Evolutionary conservation across 2,888 invertebrate genomes (phyloP).

Genomic region (Alitta virens): DNA sequence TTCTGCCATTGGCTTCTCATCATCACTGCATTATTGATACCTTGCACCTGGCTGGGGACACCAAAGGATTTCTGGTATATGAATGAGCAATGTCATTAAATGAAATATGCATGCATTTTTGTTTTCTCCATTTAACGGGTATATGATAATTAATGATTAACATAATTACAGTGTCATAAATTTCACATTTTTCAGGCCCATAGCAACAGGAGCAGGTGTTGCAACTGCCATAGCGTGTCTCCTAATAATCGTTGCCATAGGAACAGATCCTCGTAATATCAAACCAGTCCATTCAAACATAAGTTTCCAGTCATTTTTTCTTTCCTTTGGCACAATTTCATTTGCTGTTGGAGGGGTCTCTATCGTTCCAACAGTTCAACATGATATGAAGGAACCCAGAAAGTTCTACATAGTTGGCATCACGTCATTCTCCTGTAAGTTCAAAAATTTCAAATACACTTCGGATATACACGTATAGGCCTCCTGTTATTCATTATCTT

Average conservation of each 20-base stretch:
- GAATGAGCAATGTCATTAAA: too few species aligned
- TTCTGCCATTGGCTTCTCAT: conserved; percentile 83
- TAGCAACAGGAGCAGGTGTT: conserved; percentile 67
- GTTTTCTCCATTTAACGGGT: too few species aligned
- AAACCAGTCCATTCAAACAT: conserved; percentile 20
- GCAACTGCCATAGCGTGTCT: conserved; percentile 44
- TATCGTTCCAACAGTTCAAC: conserved; percentile 81
- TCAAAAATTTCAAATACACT: too few species aligned
- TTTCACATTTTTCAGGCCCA: conserved; percentile 58
- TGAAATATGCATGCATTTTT: too few species aligned
- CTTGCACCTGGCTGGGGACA: conserved; percentile 83
- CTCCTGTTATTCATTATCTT: too few species aligned
- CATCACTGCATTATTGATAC: conserved; percentile 72
- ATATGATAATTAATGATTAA: too few species aligned
- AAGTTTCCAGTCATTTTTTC: conserved; percentile 65
- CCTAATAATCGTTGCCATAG: too few species aligned
- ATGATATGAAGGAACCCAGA: conserved; percentile 80
- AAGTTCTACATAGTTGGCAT: conserved; percentile 73
- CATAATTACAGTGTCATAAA: too few species aligned
- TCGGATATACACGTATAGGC: too few species aligned
- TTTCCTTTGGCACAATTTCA: conserved; percentile 70
- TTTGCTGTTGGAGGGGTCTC: conserved; percentile 74
- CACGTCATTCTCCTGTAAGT: conserved; percentile 68
- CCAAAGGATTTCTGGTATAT: conserved; percentile 90
- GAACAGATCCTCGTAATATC: too few species aligned